Conservation (phyloP, 2,113 vertebrate genomes). For the Coreoperca whiteheadi region DNA sequence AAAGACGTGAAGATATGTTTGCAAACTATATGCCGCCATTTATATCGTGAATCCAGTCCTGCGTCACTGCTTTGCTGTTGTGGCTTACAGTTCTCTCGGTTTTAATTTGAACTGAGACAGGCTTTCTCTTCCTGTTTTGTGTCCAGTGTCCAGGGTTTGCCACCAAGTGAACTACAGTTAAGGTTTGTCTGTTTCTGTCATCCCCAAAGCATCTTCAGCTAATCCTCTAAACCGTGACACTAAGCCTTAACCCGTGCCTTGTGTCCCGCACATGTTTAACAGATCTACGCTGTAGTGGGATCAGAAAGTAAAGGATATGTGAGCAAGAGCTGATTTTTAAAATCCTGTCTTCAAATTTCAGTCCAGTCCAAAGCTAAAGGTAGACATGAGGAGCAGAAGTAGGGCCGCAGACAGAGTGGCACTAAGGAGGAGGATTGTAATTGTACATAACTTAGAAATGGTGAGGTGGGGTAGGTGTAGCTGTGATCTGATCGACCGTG, state of each 20-base stretch:
- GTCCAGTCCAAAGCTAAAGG: not conserved
- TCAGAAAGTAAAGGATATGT: not conserved
- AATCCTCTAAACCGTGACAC: constrained; percentile 65
- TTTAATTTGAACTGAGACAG: not conserved
- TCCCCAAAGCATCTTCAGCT: constrained; percentile 31
- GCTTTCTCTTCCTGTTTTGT: not conserved
- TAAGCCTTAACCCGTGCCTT: constrained; percentile 45
- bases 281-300: not conserved
- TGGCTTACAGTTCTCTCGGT: not conserved
- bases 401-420: not conserved
- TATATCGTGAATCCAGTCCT: not conserved
- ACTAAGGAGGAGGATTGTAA: not conserved
- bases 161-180: not conserved
- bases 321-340: not conserved
- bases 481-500: constrained; percentile 8
- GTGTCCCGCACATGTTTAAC: constrained; percentile 27
- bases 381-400: not conserved
- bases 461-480: not conserved
- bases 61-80: not conserved
- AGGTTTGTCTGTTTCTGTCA: constrained; percentile 18
- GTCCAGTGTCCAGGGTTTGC: not conserved
- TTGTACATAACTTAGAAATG: not conserved
- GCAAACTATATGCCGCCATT: not conserved
- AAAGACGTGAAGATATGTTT: not conserved
- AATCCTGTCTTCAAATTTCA: constrained; percentile 1